Percentiles rank a stretch among this genome's conserved stretches.
phyloP scores from a whole-genome alignment of 2,113 vertebrate species.

The Pachypanchax playfairii region DNA sequence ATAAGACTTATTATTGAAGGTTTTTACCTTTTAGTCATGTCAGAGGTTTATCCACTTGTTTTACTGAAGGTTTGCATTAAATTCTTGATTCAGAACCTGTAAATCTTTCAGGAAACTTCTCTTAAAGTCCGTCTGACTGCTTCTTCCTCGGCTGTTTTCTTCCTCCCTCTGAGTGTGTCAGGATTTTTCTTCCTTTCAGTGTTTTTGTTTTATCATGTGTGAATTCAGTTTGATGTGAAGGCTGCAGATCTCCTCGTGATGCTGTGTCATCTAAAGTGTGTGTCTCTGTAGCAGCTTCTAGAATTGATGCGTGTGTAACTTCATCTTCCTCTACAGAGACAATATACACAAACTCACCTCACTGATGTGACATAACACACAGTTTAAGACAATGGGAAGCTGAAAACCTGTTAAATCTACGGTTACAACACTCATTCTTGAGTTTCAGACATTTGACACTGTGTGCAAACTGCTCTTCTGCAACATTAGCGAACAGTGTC shows the following conservation, averaged over 20 bases:
- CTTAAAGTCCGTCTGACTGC: background rate
- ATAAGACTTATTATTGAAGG: background rate
- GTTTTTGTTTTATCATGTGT: constrained; percentile 6
- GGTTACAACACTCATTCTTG: constrained; percentile 29
- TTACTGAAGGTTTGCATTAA: background rate
- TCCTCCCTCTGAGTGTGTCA: constrained; percentile 14
- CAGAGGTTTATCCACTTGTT: constrained; percentile 16
- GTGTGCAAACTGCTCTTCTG: background rate
- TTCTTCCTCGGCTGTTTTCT: background rate
- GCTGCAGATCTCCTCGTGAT: constrained; percentile 1
- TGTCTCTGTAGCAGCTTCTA: constrained; percentile 7
- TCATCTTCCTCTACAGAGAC: constrained; percentile 57
- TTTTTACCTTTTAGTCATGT: constrained; percentile 43
- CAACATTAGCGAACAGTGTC: constrained; percentile 30
- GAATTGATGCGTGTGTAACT: constrained; percentile 48
- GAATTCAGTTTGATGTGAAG: background rate
- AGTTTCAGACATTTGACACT: constrained; percentile 39
- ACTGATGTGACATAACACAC: constrained; percentile 42
- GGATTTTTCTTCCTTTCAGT: constrained; percentile 12
- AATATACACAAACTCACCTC: constrained; percentile 51
- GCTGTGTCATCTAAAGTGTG: constrained; percentile 17
- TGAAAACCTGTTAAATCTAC: constrained; percentile 5
- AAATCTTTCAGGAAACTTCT: constrained; percentile 17
- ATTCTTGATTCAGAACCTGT: constrained; percentile 18
- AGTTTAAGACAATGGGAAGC: constrained; percentile 5